Evolutionary conservation across 2,888 invertebrate genomes (phyloP), one percentile per base, ranked within the genome.

Genomic region (Rugalucina vietnamica): DNA sequence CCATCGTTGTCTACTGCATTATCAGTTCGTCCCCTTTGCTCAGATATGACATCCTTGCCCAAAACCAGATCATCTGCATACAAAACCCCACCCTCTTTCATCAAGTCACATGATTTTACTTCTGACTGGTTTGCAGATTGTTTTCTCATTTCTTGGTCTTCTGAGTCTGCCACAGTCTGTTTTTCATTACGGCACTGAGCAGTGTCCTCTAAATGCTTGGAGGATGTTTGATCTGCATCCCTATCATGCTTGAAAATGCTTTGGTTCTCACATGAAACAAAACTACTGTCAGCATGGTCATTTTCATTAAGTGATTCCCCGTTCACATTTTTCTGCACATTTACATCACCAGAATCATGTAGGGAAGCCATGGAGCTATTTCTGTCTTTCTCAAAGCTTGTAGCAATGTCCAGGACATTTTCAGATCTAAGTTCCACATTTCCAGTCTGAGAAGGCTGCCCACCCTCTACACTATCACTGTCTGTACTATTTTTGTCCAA

Each of bases 21-120:
- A 12, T 34, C 65, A n/a, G 32, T 34, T 18, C 21, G 32, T 32
- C 21, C 65, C 10, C 21, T 3, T 34, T 34, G 21, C 34, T 32
- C 34, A 18, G 32, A 32, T 10, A 32, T 34, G 21, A 65, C 8
- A 18, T 34, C 34, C 34, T 65, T 65, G 18, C 65, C 65, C 2
- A 65, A 18, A 65, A 65, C 65, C 34, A 65, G 34, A 34, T 65
- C 65, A 65, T 65, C 65, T 12, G 65, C 32, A 65, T 65, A 65
- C 65, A 65, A 65, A 65, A 65, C 8, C 65, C 34, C 29, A 10
- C 29, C 29, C 34, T 65, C 65, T 34, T 65, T 65, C 34, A 65
- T 18, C 65, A 65, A n/a, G 21, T 65, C 65, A 65, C 18, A 8
- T 34, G 65, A 12, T 65, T 65, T 65, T 18, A 65, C 34, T 34